Evolutionary conservation across 2,797 vertebrate species (phyloP), one percentile per base, ranked within the genome.

Genomic region (Acanthiza pusilla): DNA sequence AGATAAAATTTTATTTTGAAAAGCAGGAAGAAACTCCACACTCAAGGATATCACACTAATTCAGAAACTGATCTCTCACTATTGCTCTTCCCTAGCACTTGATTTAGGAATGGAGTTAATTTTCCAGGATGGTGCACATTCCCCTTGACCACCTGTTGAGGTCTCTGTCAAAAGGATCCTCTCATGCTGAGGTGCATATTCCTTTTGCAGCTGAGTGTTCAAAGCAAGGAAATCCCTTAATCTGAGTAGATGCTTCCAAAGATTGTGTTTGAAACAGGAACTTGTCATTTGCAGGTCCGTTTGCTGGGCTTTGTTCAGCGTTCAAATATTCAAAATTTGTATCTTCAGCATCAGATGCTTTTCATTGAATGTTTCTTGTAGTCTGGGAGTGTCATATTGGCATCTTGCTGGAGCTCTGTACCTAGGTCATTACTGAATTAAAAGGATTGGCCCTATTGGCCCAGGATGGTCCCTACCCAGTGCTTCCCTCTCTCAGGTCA

Each of bases 271-370:
- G 25, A 88, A 58, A 38, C 14, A 21, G 9, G n/a, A 61, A 27
- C 20, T 30, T 11, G 15, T 43, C 3, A 8, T 74, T 82, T 72
- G 42, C 25, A 48, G 8, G 40, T 43, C 19, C 18, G 4, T 36
- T 60, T 85, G 27, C 25, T 67, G 36, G n/a, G 14, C 25, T 66
- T 80, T 21, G 6, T 42, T 83, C 38, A 42, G 53, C 63, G 38
- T 62, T 66, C 27, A 50, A 15, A 62, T 36, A 38, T 38, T 73
- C 20, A 16, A 0, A 0, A 0, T 73, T 61, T 50, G 16, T 13
- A 30, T 6, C 8, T 70, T 32, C 34, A 45, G 22, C 8, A 3
- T 10, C 38, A 20, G 32, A 66, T 27, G 5, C 1, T 60, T 75
- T 75, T 21, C 30, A 14, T 42, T 65, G 32, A 45, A 0, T 3